Conservation (phyloP, 2,113 vertebrate species). For the Embiotoca jacksoni region DNA sequence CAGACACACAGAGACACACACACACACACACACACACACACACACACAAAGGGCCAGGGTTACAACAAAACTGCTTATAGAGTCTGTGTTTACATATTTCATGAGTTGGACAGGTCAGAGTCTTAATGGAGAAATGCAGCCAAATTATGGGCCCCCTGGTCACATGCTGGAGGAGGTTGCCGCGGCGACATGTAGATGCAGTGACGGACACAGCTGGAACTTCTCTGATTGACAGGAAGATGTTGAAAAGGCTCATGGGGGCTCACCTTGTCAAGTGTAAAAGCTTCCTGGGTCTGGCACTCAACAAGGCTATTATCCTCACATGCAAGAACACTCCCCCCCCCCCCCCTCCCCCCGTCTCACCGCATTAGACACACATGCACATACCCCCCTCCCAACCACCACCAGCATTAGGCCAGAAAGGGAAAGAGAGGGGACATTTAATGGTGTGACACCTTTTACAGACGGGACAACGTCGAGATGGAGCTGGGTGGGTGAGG, state of each 20-base stretch:
- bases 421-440: slow-evolving; percentile 10
- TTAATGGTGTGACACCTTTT: slow-evolving; percentile 52
- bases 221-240: slow-evolving; percentile 25
- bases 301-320: slow-evolving; percentile 32
- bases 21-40: slow-evolving; percentile 21
- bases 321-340: slow-evolving; percentile 10
- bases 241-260: slow-evolving; percentile 39
- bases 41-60: not conserved
- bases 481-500: too few relatives aligned
- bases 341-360: not conserved
- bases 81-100: slow-evolving; percentile 67
- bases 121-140: slow-evolving; percentile 40
- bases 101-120: slow-evolving; percentile 44
- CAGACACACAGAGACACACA: not conserved
- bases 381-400: slow-evolving; percentile 7
- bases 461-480: not conserved
- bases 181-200: too few relatives aligned
- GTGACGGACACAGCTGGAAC: not conserved
- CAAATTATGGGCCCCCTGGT: slow-evolving; percentile 30
- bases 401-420: not conserved
- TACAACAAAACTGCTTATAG: slow-evolving; percentile 31
- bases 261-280: slow-evolving; percentile 46
- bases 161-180: not conserved
- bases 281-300: slow-evolving; percentile 38
- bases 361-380: slow-evolving; percentile 47